Base-by-base conservation (phyloP, 2,797 vertebrate species). In the Prunella strophiata region DNA sequence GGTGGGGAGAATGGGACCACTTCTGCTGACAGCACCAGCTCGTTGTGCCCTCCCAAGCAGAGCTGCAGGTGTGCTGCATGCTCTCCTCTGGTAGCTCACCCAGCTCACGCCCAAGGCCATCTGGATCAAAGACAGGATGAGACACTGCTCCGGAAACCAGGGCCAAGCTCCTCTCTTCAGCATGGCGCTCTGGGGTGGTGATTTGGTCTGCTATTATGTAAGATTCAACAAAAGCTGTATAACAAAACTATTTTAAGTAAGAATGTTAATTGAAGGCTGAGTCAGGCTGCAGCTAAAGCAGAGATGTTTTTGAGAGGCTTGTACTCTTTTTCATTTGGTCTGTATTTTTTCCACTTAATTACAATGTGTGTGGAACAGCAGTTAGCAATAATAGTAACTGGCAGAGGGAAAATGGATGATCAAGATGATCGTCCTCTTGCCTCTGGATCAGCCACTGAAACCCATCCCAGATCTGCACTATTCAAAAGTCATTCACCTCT, bases 221-320 rank as follows among this genome's bases (percentile, higher is more conserved):
- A 96, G 79, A 84, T 67, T 77, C 67, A 91, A 96, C 94, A 95
- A 88, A 96, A 96, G 92, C 94, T 73, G 36, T 94, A 86, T 72
- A 93, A 91, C 82, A 96, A 89, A 96, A 83, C 89, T 96, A 95
- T 96, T 96, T 94, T 91, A 93, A 95, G 95, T 76, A 95, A 92
- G 94, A 94, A 96, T 96, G 87, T 91, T 97, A 97, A 97, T 92
- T 95, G 95, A 95, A 86, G 94, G 79, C 92, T 97, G 95, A 97
- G 94, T 96, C 96, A 97, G 91, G 94, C 94, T 94, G 82, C 82
- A 91, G 92, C 94, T 89, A 95, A 85, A 22, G 7, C 66, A 86
- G 85, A 91, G 91, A 91, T 94, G 94, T 62, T 94, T 95, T 72
- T 93, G 82, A 96, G 85, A 95, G 63, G 76, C 95, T 93, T 27